A percentile compares a stretch with the other conserved stretches of the same genome.
Evolutionary conservation across 2,113 vertebrate species (phyloP).

Genomic region (Acinonyx jubatus): DNA sequence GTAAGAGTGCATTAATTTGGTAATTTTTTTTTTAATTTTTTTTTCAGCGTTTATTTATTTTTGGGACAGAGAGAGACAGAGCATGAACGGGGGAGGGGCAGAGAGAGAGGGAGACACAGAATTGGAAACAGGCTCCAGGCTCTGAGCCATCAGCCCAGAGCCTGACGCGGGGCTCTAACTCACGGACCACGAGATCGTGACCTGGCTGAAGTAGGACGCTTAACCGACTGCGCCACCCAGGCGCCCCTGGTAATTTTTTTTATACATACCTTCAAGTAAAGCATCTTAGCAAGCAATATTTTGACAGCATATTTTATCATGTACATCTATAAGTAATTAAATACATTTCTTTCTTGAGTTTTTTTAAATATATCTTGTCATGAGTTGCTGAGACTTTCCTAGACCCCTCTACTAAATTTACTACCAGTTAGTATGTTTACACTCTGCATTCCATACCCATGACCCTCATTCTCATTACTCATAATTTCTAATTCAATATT

Average conservation of each 20-base stretch:
- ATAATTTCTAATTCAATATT: background rate
- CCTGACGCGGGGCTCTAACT: no score
- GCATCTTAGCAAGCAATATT: background rate
- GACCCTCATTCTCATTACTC: background rate
- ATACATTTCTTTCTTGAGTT: background rate
- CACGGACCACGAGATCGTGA: no score
- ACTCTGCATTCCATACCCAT: background rate
- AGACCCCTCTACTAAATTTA: background rate
- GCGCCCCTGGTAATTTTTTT: background rate
- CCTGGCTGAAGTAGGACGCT: no score
- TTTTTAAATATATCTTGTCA: background rate
- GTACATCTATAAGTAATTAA: background rate
- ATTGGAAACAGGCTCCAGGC: no score
- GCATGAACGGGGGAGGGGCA: no score
- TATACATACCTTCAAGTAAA: background rate
- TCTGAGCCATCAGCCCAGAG: no score
- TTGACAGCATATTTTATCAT: background rate
- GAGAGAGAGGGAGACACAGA: no score
- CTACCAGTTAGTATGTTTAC: background rate
- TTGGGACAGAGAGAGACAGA: no score
- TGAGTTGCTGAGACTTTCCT: background rate
- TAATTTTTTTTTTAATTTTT: constrained; percentile 18
- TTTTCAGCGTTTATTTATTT: no score
- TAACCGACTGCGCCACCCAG: no score
- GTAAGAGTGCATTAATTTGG: background rate